Conservation (phyloP, 2,113 vertebrate species). For the Scolopax mira region DNA sequence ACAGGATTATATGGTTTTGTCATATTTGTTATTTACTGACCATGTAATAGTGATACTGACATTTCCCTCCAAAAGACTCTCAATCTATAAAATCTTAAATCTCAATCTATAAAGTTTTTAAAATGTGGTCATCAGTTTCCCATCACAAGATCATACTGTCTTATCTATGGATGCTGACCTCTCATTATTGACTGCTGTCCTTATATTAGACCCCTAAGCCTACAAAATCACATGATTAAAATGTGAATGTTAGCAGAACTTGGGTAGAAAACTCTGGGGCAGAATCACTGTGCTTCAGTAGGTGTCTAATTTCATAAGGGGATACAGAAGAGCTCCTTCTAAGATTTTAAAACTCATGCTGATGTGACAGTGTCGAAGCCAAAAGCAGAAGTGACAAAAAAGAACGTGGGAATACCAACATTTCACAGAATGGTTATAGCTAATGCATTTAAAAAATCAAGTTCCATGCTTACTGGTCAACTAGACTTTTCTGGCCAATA, state of each 20-base stretch:
- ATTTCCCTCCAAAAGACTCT: neutral
- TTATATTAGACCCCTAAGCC: neutral
- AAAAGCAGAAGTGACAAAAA: neutral
- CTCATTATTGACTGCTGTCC: neutral
- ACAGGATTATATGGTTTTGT: neutral
- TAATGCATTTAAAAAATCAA: neutral
- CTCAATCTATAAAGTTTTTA: neutral
- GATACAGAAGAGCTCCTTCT: neutral
- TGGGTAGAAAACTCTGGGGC: neutral
- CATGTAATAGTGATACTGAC: neutral
- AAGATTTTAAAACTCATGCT: neutral
- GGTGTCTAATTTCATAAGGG: neutral
- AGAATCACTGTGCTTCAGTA: neutral
- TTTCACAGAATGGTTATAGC: neutral
- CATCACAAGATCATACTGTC: neutral
- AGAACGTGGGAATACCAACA: neutral
- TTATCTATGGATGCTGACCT: fast-evolving
- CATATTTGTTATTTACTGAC: neutral
- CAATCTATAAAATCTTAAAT: neutral
- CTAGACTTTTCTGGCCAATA: neutral
- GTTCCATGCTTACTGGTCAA: neutral
- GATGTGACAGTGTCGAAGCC: neutral
- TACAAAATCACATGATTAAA: neutral
- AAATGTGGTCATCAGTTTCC: neutral
- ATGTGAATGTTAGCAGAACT: neutral